These are phyloP conservation scores for Bovichtus variegatus DNA, from an alignment of 2,797 vertebrate species.

Conservation along the genomic window DNA sequence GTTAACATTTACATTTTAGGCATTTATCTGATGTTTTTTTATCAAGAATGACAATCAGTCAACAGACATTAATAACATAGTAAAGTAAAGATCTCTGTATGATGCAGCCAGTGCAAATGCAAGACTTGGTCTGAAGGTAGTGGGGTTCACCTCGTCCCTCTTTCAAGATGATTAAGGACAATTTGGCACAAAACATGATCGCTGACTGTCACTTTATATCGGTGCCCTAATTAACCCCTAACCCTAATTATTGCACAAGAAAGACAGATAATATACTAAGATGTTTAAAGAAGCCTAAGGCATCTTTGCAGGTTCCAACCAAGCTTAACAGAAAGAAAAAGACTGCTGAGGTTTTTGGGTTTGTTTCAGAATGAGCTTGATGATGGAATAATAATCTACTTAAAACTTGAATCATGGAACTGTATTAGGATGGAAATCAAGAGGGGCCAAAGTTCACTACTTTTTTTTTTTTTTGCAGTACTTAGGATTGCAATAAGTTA, in stretches of 20 bases:
- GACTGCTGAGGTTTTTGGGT: slow-evolving; percentile 9
- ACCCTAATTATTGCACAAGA: slow-evolving; percentile 7
- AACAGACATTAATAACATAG: not conserved
- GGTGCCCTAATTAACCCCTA: too few relatives aligned
- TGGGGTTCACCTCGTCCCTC: not conserved
- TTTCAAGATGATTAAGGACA: slow-evolving; percentile 13
- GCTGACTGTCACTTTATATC: slow-evolving; percentile 5
- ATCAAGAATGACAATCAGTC: not conserved
- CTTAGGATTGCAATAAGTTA: not conserved
- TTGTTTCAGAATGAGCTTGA: slow-evolving; percentile 11
- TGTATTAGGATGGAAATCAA: not conserved
- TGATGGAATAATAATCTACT: slow-evolving; percentile 1
- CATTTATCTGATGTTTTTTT: not conserved
- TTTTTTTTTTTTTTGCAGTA: not conserved
- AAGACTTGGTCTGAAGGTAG: not conserved
- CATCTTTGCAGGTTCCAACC: not conserved
- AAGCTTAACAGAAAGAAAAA: not conserved
- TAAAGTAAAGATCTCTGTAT: not conserved
- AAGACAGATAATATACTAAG: slow-evolving; percentile 3
- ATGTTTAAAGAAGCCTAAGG: slow-evolving; percentile 12
- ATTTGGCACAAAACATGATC: not conserved
- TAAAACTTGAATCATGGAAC: not conserved
- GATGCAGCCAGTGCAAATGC: not conserved
- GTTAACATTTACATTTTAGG: not conserved
- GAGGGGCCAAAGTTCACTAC: not conserved